Evolutionary conservation across 2,797 vertebrate genomes (phyloP).

Genomic region (Graptemys geographica): DNA sequence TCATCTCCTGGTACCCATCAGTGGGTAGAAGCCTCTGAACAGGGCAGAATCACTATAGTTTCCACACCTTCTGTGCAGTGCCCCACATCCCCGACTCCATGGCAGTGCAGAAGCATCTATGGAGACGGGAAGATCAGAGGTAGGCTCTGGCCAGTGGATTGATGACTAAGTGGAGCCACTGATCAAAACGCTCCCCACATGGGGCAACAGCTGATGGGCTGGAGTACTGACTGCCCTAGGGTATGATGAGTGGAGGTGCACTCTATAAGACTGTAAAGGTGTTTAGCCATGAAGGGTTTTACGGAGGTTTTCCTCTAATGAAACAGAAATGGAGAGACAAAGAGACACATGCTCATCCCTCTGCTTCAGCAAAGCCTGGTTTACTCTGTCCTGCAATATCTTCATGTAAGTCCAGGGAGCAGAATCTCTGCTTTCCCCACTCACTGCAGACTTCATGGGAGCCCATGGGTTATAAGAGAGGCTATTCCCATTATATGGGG

Average conservation of each 20-base stretch:
- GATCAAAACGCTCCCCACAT: not conserved
- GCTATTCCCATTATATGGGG: not conserved
- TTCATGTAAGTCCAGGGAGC: rapidly evolving
- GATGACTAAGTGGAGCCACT: not conserved
- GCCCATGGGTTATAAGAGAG: not conserved
- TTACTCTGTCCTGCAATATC: not conserved
- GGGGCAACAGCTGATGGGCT: not conserved
- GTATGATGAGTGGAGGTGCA: not conserved
- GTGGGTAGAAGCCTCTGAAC: not conserved
- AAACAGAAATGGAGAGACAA: not conserved
- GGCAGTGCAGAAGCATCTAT: not conserved
- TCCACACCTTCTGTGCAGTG: rapidly evolving
- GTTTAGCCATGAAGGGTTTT: not conserved
- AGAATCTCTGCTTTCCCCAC: rapidly evolving
- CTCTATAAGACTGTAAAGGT: not conserved
- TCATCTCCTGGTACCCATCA: not conserved
- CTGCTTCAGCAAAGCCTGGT: not conserved
- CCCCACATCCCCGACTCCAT: not conserved
- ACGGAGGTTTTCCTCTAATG: not conserved
- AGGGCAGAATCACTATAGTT: rapidly evolving
- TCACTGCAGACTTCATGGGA: not conserved
- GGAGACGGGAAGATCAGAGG: not conserved
- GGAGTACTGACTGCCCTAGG: not conserved
- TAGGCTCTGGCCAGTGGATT: not conserved
- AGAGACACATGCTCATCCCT: not conserved